These are phyloP conservation scores for Blennius ocellaris DNA, from an alignment of 2,113 vertebrate genomes.

Conservation along the genomic window DNA sequence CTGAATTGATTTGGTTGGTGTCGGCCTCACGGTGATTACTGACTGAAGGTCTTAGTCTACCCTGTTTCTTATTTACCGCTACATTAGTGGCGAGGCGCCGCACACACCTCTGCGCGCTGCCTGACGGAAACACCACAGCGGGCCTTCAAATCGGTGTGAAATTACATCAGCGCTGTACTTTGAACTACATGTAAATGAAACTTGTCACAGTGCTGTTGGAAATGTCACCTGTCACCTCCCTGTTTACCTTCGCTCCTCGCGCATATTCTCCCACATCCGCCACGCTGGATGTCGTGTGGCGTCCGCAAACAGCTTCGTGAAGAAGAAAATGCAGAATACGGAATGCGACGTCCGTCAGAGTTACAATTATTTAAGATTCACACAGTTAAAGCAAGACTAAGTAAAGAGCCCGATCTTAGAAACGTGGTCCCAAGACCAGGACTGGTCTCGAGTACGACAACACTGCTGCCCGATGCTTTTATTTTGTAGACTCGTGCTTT, in stretches of 20 bases:
- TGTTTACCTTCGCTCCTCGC: conserved; percentile 50
- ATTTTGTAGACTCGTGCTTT: too few relatives aligned
- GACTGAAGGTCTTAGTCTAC: conserved; percentile 68
- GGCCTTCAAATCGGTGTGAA: conserved; percentile 73
- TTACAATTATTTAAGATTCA: too few relatives aligned
- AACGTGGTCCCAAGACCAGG: too few relatives aligned
- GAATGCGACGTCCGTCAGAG: too few relatives aligned
- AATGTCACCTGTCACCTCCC: conserved; percentile 71
- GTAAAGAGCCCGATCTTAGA: too few relatives aligned
- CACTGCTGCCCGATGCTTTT: too few relatives aligned
- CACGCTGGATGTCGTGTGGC: conserved; percentile 40
- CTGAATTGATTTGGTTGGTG: conserved; percentile 62
- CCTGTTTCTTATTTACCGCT: conserved; percentile 74
- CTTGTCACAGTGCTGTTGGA: conserved; percentile 60
- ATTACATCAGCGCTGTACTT: conserved; percentile 69
- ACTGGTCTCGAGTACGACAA: too few relatives aligned
- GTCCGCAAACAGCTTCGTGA: too few relatives aligned
- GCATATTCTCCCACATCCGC: conserved; percentile 31
- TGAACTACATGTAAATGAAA: conserved; percentile 74
- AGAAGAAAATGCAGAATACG: too few relatives aligned
- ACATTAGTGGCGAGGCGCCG: conserved; percentile 57
- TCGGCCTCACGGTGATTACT: conserved; percentile 64
- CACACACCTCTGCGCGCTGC: conserved; percentile 25
- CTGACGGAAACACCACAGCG: conserved; percentile 53
- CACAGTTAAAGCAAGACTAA: too few relatives aligned